phyloP scores from a whole-genome alignment of 2,113 vertebrate genomes.

The Pangasianodon hypophthalmus region DNA sequence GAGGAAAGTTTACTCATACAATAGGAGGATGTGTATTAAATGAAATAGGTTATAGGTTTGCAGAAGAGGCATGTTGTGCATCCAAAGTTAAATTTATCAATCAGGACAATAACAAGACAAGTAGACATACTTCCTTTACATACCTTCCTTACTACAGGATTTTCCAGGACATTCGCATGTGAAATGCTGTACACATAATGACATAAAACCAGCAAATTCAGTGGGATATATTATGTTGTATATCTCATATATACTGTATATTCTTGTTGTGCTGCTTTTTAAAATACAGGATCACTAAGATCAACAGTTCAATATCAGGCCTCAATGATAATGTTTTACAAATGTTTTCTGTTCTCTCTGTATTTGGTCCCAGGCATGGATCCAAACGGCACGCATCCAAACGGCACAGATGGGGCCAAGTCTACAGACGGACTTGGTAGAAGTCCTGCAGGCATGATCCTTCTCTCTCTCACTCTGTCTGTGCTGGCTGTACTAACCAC shows the following conservation, averaged over 20 bases:
- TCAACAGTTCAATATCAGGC: not conserved
- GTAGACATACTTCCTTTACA: not conserved
- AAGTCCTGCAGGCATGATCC: conserved; percentile 81
- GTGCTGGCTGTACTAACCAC: conserved; percentile 88
- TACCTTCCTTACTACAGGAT: not conserved
- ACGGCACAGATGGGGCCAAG: conserved; percentile 80
- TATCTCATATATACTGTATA: not conserved
- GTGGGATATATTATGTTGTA: not conserved
- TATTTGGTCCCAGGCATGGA: conserved; percentile 79
- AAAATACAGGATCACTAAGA: not conserved
- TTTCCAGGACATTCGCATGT: not conserved
- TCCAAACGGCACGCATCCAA: conserved; percentile 84
- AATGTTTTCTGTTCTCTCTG: conserved; percentile 2
- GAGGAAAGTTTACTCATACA: not conserved
- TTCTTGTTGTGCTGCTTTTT: not conserved
- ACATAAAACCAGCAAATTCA: not conserved
- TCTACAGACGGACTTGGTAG: conserved; percentile 67
- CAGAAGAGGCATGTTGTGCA: not conserved
- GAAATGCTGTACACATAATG: not conserved
- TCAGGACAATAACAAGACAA: not conserved
- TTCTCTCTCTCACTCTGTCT: conserved; percentile 88
- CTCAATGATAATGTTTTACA: conserved; percentile 10
- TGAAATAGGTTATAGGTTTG: not conserved
- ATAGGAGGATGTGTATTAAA: not conserved
- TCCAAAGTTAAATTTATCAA: not conserved